These are phyloP conservation scores for Cyclophora albipunctata DNA, from an alignment of 2,888 invertebrate genomes.

Conservation along the genomic window DNA sequence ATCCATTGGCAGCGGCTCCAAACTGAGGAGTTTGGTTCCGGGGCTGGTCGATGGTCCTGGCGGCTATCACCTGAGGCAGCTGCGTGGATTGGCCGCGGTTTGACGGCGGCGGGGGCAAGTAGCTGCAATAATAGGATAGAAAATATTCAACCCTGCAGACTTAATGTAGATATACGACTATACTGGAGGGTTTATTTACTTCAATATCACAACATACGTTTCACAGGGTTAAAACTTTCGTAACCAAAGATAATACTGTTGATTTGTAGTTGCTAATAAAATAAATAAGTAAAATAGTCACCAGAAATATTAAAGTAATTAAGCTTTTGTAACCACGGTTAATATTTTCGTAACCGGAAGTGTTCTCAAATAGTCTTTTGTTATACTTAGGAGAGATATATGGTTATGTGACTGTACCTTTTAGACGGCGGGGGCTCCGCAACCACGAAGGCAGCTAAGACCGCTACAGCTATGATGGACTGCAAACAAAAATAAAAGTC, in stretches of 20 bases:
- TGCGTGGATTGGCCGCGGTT: constrained; percentile 35
- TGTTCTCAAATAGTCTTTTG: no score
- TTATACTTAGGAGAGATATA: no score
- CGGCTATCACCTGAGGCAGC: constrained; percentile 47
- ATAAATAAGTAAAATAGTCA: no score
- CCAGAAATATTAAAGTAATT: no score
- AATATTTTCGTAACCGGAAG: not conserved
- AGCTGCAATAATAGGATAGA: constrained; percentile 33
- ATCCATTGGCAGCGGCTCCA: constrained; percentile 28
- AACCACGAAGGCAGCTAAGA: constrained; percentile 30
- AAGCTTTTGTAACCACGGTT: not conserved
- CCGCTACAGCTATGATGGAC: constrained; percentile 30
- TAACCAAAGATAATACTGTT: not conserved
- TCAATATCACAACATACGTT: no score
- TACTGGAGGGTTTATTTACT: not conserved
- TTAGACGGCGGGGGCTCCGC: constrained; percentile 58
- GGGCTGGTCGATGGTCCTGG: constrained; percentile 31
- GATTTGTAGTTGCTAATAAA: not conserved
- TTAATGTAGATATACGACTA: not conserved
- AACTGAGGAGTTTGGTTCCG: constrained; percentile 12
- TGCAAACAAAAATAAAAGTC: constrained; percentile 16
- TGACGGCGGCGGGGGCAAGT: constrained; percentile 50
- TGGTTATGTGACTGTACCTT: constrained; percentile 31
- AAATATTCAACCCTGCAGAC: not conserved
- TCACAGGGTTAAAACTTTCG: not conserved